Conservation (phyloP, 2,113 vertebrate species). For the Eptesicus fuscus region DNA sequence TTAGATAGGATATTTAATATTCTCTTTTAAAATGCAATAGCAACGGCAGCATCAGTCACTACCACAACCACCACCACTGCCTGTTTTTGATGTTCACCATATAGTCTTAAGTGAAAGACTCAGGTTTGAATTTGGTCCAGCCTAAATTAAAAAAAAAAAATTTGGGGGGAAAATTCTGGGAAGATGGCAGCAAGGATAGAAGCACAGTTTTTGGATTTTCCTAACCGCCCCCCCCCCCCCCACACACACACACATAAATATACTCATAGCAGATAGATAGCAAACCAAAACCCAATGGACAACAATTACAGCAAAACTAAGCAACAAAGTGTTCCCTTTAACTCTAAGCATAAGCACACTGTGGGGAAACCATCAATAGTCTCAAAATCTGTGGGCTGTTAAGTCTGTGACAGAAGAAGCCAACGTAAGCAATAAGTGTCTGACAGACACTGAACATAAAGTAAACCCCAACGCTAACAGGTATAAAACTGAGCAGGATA, state of each 20-base stretch:
- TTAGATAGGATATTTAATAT: no score
- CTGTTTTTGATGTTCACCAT: not conserved
- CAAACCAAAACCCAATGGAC: not conserved
- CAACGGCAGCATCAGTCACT: not conserved
- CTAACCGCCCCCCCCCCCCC: not conserved
- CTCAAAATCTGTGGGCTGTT: not conserved
- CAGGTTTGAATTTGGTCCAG: not conserved
- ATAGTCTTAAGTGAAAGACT: not conserved
- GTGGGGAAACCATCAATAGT: not conserved
- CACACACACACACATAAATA: not conserved
- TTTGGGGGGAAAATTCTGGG: not conserved
- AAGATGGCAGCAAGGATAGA: not conserved
- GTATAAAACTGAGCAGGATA: not conserved
- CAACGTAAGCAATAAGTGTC: not conserved
- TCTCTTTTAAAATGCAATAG: not conserved
- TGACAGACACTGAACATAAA: not conserved
- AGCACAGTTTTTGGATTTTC: not conserved
- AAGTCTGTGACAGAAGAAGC: not conserved
- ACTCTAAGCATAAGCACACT: not conserved
- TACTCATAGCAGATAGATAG: not conserved
- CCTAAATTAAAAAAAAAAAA: not conserved
- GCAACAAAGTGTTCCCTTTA: not conserved
- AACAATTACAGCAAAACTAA: not conserved
- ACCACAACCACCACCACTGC: no score
- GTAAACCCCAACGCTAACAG: not conserved